These are phyloP conservation scores for Hafferia zeledoni DNA, from an alignment of 2,797 vertebrate genomes.

Conservation along the genomic window DNA sequence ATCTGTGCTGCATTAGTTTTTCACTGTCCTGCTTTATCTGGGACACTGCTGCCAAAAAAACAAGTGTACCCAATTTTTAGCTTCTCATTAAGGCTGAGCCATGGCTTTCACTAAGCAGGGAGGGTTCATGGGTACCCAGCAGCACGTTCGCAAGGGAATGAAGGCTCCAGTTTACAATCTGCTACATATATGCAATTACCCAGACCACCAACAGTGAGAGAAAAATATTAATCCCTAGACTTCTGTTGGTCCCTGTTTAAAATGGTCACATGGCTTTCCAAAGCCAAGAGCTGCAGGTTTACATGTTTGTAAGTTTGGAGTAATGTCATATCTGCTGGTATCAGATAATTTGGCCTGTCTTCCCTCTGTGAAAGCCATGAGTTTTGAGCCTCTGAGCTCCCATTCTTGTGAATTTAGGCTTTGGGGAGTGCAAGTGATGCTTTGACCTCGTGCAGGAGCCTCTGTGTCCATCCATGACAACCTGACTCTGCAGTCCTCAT, in stretches of 20 bases:
- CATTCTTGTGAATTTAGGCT: not conserved
- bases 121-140: conserved; percentile 58
- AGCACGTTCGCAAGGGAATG: conserved; percentile 49
- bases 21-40: conserved; percentile 61
- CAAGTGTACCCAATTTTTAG: conserved; percentile 62
- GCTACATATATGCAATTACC: conserved; percentile 76
- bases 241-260: conserved; percentile 65
- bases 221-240: conserved; percentile 70
- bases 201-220: conserved; percentile 78
- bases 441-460: not conserved
- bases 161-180: conserved; percentile 75
- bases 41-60: conserved; percentile 63
- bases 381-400: not conserved
- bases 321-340: not conserved
- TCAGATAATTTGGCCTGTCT: not conserved
- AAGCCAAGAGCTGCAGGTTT: not conserved
- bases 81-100: conserved; percentile 73
- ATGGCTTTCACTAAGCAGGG: conserved; percentile 48
- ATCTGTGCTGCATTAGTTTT: conserved; percentile 77
- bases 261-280: conserved; percentile 50
- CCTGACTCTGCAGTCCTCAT: not conserved
- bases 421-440: not conserved
- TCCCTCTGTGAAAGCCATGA: not conserved
- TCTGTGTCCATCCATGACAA: not conserved
- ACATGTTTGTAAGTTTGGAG: not conserved